A percentile compares a stretch with the other conserved stretches of the same genome.
These are phyloP conservation scores for Otocyon megalotis DNA, from an alignment of 2,113 vertebrate species.

Conservation along the genomic window DNA sequence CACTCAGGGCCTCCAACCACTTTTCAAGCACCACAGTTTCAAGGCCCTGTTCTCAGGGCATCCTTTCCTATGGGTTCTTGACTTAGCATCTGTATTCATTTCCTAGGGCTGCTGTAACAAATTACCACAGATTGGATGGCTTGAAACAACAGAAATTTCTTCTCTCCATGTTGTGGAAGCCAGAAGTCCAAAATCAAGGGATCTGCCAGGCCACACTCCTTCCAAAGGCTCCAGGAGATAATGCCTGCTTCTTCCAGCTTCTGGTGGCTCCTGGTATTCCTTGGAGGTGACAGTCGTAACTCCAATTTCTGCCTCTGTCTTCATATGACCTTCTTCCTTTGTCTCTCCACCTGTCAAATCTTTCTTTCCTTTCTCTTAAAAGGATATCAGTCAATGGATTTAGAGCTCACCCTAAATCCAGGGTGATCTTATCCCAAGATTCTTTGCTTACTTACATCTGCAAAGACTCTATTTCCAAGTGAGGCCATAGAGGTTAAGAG, in stretches of 20 bases:
- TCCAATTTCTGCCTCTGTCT: neutral
- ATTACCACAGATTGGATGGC: neutral
- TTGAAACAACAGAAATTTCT: neutral
- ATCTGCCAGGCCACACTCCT: neutral
- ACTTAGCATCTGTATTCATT: neutral
- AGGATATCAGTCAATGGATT: neutral
- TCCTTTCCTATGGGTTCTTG: neutral
- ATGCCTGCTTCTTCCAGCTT: neutral
- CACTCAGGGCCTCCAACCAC: neutral
- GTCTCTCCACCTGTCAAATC: neutral
- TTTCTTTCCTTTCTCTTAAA: neutral
- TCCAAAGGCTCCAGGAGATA: neutral
- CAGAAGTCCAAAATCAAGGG: neutral
- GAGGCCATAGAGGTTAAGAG: neutral
- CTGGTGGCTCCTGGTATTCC: neutral
- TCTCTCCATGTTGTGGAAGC: neutral
- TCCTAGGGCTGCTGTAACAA: neutral
- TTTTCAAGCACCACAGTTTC: neutral
- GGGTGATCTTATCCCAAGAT: neutral
- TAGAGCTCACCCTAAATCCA: neutral
- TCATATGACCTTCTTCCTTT: neutral
- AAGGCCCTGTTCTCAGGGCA: neutral
- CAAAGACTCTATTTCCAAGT: neutral
- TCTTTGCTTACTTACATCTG: neutral
- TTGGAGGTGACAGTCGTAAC: neutral